Conservation (phyloP, 2,888 invertebrate genomes). For the Trissoscelio sp. region DNA sequence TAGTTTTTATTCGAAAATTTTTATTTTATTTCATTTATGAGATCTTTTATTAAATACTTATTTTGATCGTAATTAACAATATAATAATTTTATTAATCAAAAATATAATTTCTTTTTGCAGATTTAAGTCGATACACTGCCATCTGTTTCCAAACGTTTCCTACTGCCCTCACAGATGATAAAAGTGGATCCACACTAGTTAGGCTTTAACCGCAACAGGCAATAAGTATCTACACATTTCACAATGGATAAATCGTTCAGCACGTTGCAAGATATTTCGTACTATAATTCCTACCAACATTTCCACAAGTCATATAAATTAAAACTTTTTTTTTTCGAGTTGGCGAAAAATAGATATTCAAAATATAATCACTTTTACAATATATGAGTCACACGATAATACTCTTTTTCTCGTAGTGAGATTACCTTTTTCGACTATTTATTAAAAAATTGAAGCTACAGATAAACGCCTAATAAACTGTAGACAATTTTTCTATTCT, state of each 20-base stretch:
- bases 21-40: not conserved
- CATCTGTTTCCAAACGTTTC: constrained; percentile 93
- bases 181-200: constrained; percentile 63
- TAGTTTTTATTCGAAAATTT: no score
- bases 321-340: constrained; percentile 6
- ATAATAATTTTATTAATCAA: constrained; percentile 6
- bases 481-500: not conserved
- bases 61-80: no score
- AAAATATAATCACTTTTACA: not conserved
- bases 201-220: constrained; percentile 52
- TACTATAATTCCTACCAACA: constrained; percentile 23
- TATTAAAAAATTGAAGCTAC: not conserved
- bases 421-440: not conserved
- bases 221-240: constrained; percentile 51
- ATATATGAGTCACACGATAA: not conserved
- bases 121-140: constrained; percentile 95
- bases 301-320: constrained; percentile 42
- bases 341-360: not conserved
- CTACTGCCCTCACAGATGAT: constrained; percentile 88
- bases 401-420: constrained; percentile 1
- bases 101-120: constrained; percentile 81
- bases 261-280: constrained; percentile 23
- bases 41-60: not conserved
- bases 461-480: not conserved
- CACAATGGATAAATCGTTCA: constrained; percentile 31